A percentile compares a stretch with the other conserved stretches of the same genome.
Conservation (phyloP, 2,888 invertebrate species). For the Gryllus longicercus region DNA sequence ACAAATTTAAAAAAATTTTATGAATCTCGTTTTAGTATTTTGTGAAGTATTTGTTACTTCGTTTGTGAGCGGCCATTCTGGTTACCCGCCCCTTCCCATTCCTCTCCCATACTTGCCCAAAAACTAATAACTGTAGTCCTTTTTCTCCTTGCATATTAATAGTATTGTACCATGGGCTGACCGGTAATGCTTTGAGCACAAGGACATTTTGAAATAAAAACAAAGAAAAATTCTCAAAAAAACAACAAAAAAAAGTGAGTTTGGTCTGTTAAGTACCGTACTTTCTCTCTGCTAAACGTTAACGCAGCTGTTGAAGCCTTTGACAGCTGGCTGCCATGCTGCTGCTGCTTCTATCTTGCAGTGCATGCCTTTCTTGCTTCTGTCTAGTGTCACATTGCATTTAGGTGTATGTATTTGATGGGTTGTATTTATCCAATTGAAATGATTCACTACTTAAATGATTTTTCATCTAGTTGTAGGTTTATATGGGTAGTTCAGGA, state of each 20-base stretch:
- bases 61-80: constrained; percentile 40
- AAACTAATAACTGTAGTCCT: constrained; percentile 36
- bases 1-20: constrained; percentile 37
- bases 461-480: constrained; percentile 40
- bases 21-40: constrained; percentile 38
- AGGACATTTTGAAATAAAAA: constrained; percentile 34
- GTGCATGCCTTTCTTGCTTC: constrained; percentile 39
- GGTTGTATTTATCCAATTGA: constrained; percentile 40
- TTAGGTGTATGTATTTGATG: constrained; percentile 41
- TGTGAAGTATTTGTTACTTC: constrained; percentile 39
- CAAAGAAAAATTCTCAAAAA: constrained; percentile 29
- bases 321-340: constrained; percentile 26
- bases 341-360: constrained; percentile 38
- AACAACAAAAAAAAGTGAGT: constrained; percentile 35
- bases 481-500: constrained; percentile 40
- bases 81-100: constrained; percentile 37
- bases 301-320: constrained; percentile 31
- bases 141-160: constrained; percentile 38
- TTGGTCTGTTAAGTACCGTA: constrained; percentile 38
- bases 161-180: constrained; percentile 38
- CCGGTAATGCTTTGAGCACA: constrained; percentile 40
- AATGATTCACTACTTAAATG: constrained; percentile 40
- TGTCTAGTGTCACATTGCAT: constrained; percentile 40
- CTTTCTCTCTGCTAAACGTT: constrained; percentile 38
- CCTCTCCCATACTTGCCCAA: constrained; percentile 31